Evolutionary conservation across 2,888 invertebrate species (phyloP).

Genomic region (Archips crataeganus): DNA sequence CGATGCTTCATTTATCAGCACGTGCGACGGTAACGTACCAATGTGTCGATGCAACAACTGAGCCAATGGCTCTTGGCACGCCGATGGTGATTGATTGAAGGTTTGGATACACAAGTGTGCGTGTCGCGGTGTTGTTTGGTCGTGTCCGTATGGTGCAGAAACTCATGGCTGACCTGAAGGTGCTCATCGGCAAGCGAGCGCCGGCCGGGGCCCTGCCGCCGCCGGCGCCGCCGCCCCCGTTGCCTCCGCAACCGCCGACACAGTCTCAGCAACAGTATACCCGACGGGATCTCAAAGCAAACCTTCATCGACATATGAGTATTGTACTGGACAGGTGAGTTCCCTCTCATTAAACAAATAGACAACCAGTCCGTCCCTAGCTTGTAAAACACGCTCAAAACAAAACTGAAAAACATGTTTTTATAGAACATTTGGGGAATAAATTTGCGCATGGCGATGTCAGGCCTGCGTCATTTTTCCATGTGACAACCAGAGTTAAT

Average conservation of each 20-base stretch:
- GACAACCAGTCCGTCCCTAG: background rate
- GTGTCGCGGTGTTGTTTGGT: constrained; percentile 69
- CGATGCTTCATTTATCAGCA: constrained; percentile 73
- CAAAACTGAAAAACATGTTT: background rate
- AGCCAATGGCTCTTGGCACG: constrained; percentile 83
- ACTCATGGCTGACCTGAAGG: constrained; percentile 83
- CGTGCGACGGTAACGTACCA: constrained; percentile 77
- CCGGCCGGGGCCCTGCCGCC: constrained; percentile 66
- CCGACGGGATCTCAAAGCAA: constrained; percentile 80
- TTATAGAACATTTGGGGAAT: background rate
- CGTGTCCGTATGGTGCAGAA: constrained; percentile 84
- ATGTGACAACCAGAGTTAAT: constrained; percentile 25
- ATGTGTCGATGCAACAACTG: constrained; percentile 70
- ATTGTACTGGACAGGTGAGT: constrained; percentile 84
- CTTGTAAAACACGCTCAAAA: background rate
- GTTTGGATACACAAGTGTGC: constrained; percentile 72
- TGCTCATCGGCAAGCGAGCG: constrained; percentile 83
- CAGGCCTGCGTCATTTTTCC: constrained; percentile 23
- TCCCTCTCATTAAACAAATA: constrained; percentile 22
- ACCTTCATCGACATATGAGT: constrained; percentile 84
- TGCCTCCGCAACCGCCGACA: constrained; percentile 53
- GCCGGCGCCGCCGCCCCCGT: constrained; percentile 56
- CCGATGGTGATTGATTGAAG: constrained; percentile 69
- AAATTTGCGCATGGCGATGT: constrained; percentile 20
- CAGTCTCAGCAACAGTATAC: constrained; percentile 73